Percentiles rank a stretch among this genome's conserved stretches.
Conservation (phyloP, 1,140 invertebrate species). For the Oryzaephilus surinamensis region DNA sequence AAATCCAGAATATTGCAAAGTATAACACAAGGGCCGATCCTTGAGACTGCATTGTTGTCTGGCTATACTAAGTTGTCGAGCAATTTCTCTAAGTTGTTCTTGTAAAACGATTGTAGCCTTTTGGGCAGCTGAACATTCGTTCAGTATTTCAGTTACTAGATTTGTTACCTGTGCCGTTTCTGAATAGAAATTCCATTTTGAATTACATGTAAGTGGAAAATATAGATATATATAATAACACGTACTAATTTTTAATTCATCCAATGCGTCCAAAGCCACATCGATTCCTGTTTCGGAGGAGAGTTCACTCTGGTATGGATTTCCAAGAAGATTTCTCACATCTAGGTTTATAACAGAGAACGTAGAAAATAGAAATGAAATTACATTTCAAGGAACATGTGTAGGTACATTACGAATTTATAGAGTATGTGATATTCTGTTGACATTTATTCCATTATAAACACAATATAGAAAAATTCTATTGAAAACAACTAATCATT, state of each 20-base stretch:
- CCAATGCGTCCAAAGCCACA: slow-evolving; percentile 47
- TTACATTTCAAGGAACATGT: neutral
- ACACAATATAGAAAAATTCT: neutral
- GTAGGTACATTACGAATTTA: neutral
- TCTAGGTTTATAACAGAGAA: slow-evolving; percentile 39
- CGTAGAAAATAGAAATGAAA: neutral
- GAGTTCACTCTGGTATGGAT: slow-evolving; percentile 52
- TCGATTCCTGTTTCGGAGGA: slow-evolving; percentile 55
- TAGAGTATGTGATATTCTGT: slow-evolving; percentile 12
- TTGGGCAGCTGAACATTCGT: slow-evolving; percentile 23
- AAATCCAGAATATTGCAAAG: slow-evolving; percentile 49
- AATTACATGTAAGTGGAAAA: slow-evolving; percentile 7
- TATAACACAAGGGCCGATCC: slow-evolving; percentile 53
- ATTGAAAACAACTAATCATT: slow-evolving; percentile 16
- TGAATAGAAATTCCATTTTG: slow-evolving; percentile 8
- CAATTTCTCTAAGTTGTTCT: slow-evolving; percentile 38
- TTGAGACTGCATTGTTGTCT: slow-evolving; percentile 45
- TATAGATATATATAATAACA: neutral
- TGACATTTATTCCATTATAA: slow-evolving; percentile 15
- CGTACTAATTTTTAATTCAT: slow-evolving; percentile 51
- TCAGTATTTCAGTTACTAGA: slow-evolving; percentile 41
- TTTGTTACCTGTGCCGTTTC: slow-evolving; percentile 12
- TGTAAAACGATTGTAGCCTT: slow-evolving; percentile 15
- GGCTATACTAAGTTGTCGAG: slow-evolving; percentile 45
- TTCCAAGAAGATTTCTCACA: slow-evolving; percentile 51